Evolutionary conservation across 2,113 vertebrate species (phyloP).

Genomic region (Crypturellus undulatus): DNA sequence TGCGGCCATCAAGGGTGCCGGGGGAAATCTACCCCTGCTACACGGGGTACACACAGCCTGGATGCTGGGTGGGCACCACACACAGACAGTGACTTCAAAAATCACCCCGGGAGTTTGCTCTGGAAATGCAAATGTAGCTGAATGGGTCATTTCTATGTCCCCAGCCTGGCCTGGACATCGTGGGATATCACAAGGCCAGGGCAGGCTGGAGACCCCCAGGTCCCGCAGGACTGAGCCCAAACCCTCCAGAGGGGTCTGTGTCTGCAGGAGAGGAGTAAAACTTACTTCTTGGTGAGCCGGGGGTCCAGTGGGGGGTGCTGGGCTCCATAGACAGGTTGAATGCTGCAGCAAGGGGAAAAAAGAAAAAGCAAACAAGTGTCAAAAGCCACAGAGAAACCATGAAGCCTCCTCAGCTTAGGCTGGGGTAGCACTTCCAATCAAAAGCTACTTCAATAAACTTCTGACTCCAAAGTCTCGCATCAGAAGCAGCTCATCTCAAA

Average conservation of each 20-base stretch:
- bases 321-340: slow-evolving; percentile 96
- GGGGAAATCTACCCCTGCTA: neutral
- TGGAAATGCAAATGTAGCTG: neutral
- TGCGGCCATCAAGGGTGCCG: neutral
- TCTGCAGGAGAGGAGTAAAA: neutral
- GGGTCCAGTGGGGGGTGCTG: slow-evolving; percentile 95
- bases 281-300: slow-evolving; percentile 90
- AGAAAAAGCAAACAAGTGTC: neutral
- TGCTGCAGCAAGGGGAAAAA: slow-evolving; percentile 73
- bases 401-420: neutral
- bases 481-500: neutral
- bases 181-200: neutral
- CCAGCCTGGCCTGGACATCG: neutral
- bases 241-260: neutral
- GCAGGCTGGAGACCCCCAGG: neutral
- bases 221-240: neutral
- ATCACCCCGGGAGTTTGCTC: neutral
- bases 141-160: neutral
- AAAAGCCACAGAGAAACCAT: neutral
- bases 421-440: neutral
- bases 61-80: neutral
- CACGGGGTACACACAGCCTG: neutral
- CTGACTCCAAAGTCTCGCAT: neutral
- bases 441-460: neutral
- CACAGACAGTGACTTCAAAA: neutral